These are phyloP conservation scores for Trinorchestia longiramus DNA, from an alignment of 1,140 invertebrate species.

Conservation along the genomic window DNA sequence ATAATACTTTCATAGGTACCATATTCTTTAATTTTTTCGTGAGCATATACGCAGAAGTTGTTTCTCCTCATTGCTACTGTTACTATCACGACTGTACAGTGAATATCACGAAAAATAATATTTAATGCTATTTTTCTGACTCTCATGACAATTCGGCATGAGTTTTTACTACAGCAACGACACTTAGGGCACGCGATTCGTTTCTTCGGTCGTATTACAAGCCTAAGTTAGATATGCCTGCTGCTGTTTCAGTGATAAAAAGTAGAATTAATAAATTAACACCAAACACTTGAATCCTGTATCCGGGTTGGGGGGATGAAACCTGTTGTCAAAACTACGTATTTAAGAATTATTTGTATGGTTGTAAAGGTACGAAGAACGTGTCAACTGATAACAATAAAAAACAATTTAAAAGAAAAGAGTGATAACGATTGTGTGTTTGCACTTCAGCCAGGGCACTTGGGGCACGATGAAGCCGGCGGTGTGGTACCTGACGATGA, in stretches of 20 bases:
- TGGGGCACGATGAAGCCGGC: slow-evolving; percentile 71
- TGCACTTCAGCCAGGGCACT: slow-evolving; percentile 56
- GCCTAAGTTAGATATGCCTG: neutral
- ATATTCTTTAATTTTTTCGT: no score
- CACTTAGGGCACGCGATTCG: neutral
- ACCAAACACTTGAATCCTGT: neutral
- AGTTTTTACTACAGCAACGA: neutral
- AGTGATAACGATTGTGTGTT: neutral
- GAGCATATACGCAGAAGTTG: no score
- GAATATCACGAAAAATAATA: no score
- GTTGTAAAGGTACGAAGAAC: neutral
- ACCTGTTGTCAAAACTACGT: neutral
- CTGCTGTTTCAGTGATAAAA: neutral
- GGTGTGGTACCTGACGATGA: slow-evolving; percentile 71
- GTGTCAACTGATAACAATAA: neutral
- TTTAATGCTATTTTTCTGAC: neutral
- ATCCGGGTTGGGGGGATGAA: neutral
- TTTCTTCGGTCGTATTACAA: neutral
- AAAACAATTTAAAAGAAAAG: neutral
- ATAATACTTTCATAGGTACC: no score
- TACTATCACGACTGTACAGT: no score
- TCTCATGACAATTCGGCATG: neutral
- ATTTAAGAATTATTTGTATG: neutral
- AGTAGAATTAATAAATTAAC: neutral
- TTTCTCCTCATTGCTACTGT: no score